Evolutionary conservation across 2,113 vertebrate species (phyloP).

Genomic region (Bos javanicus): DNA sequence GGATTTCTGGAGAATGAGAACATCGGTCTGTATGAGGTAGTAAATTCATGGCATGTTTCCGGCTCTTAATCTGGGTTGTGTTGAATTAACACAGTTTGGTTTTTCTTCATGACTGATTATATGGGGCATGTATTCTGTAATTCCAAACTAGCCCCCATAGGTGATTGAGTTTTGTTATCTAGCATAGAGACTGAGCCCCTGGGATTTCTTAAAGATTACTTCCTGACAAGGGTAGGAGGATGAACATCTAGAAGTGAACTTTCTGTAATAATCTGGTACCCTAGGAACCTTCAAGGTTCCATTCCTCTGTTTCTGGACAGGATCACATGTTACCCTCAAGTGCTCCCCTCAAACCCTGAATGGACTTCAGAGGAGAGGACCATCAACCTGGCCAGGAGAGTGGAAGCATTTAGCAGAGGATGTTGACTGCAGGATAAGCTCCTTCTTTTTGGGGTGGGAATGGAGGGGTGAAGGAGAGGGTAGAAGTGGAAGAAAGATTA

Average conservation of each 20-base stretch:
- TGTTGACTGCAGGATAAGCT: not conserved
- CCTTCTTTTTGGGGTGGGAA: not conserved
- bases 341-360: not conserved
- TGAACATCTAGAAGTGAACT: not conserved
- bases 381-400: not conserved
- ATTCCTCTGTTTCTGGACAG: not conserved
- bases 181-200: not conserved
- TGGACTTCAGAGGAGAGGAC: not conserved
- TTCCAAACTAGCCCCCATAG: not conserved
- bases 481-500: not conserved
- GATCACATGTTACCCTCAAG: not conserved
- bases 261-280: not conserved
- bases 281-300: not conserved
- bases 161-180: slow-evolving; percentile 4
- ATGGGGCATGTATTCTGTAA: not conserved
- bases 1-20: slow-evolving; percentile 34
- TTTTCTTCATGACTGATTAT: slow-evolving; percentile 33
- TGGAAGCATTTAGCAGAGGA: not conserved
- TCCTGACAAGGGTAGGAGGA: not conserved
- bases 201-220: not conserved
- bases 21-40: not conserved
- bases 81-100: not conserved
- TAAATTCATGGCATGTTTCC: slow-evolving; percentile 33
- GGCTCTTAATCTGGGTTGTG: slow-evolving; percentile 3
- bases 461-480: not conserved